phyloP scores from a whole-genome alignment of 2,113 vertebrate species.

The Tursiops truncatus region DNA sequence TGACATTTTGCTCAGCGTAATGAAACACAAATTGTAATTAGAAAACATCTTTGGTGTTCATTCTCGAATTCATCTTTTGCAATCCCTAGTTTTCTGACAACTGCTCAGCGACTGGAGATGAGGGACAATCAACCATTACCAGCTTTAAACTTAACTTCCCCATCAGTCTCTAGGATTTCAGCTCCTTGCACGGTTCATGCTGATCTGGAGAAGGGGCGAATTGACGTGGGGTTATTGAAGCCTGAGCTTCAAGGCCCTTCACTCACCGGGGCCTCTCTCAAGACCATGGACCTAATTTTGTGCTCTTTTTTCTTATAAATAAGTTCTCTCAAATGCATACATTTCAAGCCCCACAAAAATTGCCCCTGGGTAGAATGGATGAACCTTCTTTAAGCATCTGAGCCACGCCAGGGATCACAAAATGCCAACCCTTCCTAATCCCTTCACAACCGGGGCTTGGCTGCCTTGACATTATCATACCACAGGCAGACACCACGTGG shows the following conservation, averaged over 20 bases:
- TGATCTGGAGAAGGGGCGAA: neutral
- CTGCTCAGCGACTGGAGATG: neutral
- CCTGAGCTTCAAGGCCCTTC: neutral
- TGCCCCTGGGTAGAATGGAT: neutral
- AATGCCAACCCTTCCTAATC: neutral
- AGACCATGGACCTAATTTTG: neutral
- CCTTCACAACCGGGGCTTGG: neutral
- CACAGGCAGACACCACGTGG: neutral
- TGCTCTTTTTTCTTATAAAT: neutral
- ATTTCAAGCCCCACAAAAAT: neutral
- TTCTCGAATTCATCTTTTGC: neutral
- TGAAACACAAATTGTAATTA: conserved; percentile 62
- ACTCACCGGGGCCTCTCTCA: neutral
- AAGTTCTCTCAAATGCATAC: neutral
- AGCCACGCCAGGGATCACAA: neutral
- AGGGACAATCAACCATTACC: neutral
- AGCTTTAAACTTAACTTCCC: neutral
- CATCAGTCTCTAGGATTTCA: neutral
- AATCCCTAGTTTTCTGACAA: neutral
- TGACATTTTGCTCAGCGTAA: neutral
- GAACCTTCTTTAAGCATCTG: neutral
- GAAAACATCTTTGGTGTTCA: conserved; percentile 27
- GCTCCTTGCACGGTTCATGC: neutral
- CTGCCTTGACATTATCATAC: neutral
- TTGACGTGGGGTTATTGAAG: accelerated